Evolutionary conservation across 2,888 invertebrate genomes (phyloP).

Genomic region (Dryobotodes eremita): DNA sequence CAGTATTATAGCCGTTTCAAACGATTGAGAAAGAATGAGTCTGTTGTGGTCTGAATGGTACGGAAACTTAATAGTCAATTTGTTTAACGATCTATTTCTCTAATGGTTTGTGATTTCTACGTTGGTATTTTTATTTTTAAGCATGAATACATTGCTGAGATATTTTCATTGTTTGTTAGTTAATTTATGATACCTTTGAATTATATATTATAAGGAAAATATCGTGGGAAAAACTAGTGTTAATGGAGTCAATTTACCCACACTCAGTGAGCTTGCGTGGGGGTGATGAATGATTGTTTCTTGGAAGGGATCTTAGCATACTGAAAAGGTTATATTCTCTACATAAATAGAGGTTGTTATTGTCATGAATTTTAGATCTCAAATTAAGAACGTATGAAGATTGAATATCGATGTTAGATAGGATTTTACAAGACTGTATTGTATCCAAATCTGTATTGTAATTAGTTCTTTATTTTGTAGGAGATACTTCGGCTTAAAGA

Average conservation of each 20-base stretch:
- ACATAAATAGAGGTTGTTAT: background rate
- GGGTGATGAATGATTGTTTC: conserved; percentile 19
- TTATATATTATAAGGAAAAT: conserved; percentile 43
- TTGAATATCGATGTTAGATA: too few relatives aligned
- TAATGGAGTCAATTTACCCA: conserved; percentile 38
- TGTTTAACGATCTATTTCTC: background rate
- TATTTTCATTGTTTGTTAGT: background rate
- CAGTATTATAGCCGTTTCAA: background rate
- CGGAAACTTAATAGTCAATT: background rate
- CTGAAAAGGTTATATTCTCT: conserved; percentile 26
- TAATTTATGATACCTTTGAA: conserved; percentile 25
- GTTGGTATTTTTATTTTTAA: background rate
- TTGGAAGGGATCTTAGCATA: conserved; percentile 8
- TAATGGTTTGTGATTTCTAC: background rate
- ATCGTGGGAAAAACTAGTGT: conserved; percentile 28
- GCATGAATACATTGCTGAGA: background rate
- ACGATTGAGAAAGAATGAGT: background rate
- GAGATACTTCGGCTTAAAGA: background rate
- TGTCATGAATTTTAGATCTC: conserved; percentile 8
- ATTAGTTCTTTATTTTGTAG: background rate
- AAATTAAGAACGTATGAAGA: background rate
- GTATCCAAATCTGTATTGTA: background rate
- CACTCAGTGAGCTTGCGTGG: conserved; percentile 36
- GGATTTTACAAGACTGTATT: too few relatives aligned
- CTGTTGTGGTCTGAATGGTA: background rate